Percentiles rank a stretch among this genome's conserved stretches.
These are phyloP conservation scores for Serripes groenlandicus DNA, from an alignment of 2,888 invertebrate species.

Conservation along the genomic window DNA sequence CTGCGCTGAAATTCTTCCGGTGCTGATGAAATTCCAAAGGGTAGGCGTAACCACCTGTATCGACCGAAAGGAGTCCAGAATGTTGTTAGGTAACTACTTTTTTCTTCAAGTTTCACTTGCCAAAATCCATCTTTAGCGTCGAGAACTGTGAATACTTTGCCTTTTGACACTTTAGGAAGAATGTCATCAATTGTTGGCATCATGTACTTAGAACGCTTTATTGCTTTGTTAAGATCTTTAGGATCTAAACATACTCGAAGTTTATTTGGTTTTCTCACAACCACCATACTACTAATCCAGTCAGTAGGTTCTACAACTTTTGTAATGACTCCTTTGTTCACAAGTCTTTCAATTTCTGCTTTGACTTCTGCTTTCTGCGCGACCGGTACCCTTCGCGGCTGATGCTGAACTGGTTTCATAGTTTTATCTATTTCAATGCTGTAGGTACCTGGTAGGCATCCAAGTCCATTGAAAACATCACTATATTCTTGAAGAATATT, in stretches of 20 bases:
- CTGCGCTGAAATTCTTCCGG: slow-evolving; percentile 67
- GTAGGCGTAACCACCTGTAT: slow-evolving; percentile 66
- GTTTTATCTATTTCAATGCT: slow-evolving; percentile 32
- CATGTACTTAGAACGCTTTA: slow-evolving; percentile 56
- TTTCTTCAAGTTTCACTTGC: slow-evolving; percentile 64
- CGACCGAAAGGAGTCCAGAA: slow-evolving; percentile 67
- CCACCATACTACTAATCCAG: slow-evolving; percentile 62
- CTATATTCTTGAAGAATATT: slow-evolving; percentile 1
- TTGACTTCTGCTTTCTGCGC: slow-evolving; percentile 42
- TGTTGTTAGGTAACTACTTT: slow-evolving; percentile 63
- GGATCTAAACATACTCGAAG: slow-evolving; percentile 58
- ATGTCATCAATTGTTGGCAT: slow-evolving; percentile 67
- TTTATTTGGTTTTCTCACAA: slow-evolving; percentile 31
- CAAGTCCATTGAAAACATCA: slow-evolving; percentile 23
- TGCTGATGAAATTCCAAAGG: slow-evolving; percentile 64
- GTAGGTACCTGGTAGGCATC: slow-evolving; percentile 34
- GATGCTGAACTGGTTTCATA: slow-evolving; percentile 36
- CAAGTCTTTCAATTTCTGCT: slow-evolving; percentile 50
- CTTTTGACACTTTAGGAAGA: slow-evolving; percentile 58
- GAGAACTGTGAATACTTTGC: slow-evolving; percentile 62
- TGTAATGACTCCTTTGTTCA: slow-evolving; percentile 42
- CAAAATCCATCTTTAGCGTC: slow-evolving; percentile 64
- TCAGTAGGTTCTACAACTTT: slow-evolving; percentile 57
- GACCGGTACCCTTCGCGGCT: slow-evolving; percentile 47
- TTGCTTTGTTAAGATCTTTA: slow-evolving; percentile 60